Evolutionary conservation across 2,888 invertebrate species (phyloP).

Genomic region (Imbricaverruca yamaguchii): DNA sequence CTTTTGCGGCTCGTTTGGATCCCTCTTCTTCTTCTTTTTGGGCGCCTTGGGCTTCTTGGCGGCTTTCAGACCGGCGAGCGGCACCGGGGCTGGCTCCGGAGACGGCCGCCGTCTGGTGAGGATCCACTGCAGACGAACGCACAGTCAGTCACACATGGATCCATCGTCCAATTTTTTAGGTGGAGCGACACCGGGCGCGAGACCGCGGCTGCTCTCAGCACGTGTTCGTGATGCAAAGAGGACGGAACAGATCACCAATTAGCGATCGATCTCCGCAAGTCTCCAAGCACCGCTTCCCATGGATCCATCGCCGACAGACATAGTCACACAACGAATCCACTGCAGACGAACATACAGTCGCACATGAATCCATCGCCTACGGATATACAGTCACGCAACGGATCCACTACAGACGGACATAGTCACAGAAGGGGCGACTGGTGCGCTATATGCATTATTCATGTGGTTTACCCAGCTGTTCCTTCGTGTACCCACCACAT

Average conservation of each 20-base stretch:
- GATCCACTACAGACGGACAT: no score
- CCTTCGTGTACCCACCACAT: no score
- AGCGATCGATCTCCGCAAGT: constrained; percentile 20
- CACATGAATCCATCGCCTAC: no score
- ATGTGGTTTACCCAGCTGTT: no score
- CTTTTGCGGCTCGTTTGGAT: constrained; percentile 93
- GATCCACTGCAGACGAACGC: neutral
- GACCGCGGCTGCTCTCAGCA: constrained; percentile 13
- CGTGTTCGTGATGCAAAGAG: constrained; percentile 14
- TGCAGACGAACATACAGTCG: no score
- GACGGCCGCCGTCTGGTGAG: neutral
- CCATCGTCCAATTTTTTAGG: constrained; percentile 10
- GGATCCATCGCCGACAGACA: no score
- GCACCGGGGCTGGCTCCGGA: neutral
- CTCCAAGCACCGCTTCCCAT: constrained; percentile 22
- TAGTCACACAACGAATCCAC: no score
- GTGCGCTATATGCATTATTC: no score
- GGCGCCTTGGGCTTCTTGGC: constrained; percentile 43
- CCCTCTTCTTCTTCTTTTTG: constrained; percentile 85
- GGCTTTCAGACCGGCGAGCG: constrained; percentile 44
- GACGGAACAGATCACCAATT: constrained; percentile 21
- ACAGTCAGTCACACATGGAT: neutral
- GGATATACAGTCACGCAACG: no score
- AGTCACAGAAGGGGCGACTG: no score
- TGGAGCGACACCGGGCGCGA: constrained; percentile 13